Conservation (phyloP, 2,113 vertebrate species). For the Pteruthius melanotis region DNA sequence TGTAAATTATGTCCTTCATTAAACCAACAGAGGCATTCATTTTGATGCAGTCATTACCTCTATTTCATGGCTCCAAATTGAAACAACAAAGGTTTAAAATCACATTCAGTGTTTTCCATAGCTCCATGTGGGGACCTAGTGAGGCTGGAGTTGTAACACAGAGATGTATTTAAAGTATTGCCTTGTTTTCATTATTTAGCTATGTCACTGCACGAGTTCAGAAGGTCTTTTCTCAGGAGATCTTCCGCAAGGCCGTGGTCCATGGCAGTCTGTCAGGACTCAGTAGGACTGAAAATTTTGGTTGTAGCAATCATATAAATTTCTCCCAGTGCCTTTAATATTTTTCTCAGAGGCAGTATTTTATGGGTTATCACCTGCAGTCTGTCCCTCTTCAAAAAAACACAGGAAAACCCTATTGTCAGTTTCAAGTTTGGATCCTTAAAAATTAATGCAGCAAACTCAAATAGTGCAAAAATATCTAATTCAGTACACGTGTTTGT, state of each 20-base stretch:
- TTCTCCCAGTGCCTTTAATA: neutral
- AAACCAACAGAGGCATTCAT: neutral
- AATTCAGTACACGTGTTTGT: neutral
- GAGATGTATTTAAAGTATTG: neutral
- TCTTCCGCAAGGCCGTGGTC: neutral
- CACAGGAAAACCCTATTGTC: neutral
- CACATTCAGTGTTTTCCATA: neutral
- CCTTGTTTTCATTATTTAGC: neutral
- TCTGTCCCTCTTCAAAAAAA: neutral
- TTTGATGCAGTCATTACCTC: neutral
- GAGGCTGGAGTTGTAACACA: neutral
- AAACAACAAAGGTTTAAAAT: neutral
- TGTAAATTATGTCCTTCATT: neutral
- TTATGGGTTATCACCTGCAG: neutral
- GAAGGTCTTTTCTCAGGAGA: neutral
- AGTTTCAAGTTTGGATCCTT: neutral
- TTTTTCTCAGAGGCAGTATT: neutral
- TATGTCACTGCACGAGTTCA: neutral
- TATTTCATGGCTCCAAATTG: neutral
- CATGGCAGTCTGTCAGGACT: neutral
- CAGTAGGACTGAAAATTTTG: neutral
- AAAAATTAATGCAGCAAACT: neutral
- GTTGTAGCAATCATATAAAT: neutral
- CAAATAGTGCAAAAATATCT: neutral
- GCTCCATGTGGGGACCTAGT: neutral